Base-by-base conservation (phyloP, 1,140 invertebrate genomes). In the Sitophilus oryzae region DNA sequence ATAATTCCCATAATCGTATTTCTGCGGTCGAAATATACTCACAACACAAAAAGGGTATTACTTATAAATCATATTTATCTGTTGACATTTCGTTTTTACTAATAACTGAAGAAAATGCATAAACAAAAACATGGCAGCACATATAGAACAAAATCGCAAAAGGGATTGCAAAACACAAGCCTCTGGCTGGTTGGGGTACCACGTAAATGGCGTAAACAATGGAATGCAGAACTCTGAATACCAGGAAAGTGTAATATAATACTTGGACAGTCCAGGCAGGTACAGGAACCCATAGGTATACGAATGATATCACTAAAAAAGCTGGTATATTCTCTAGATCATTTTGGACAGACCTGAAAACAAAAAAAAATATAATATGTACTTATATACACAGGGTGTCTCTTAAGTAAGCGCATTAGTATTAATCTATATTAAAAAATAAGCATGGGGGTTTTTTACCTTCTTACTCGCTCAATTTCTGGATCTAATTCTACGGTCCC, bases 311-410 rank as follows among this genome's bases (percentile, higher is more conserved):
- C 16, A 74, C 52, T 8, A 76, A 60, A 52, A 78, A 79, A 1
- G 71, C 66, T 3, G 73, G 58, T 8, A 78, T 74, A 52, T 77
- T 79, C 61, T 79, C 77, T 41, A 79, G 53, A 61, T 79, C 77
- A 58, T 79, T 79, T 55, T 70, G 61, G 56, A 77, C 74, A 21
- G 74, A 74, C 55, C 76, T 68, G 52, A 48, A 66, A 68, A 19
- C 47, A 19, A 21, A 11, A 48, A 35, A 43, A 20, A 9, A 36
- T 14, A 34, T 52, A 63, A n/a, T n/a, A n/a, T n/a, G n/a, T n/a
- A n/a, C n/a, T n/a, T n/a, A n/a, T n/a, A n/a, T n/a, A n/a, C n/a
- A n/a, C n/a, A n/a, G n/a, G n/a, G n/a, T n/a, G n/a, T n/a, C n/a
- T n/a, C n/a, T n/a, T n/a, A n/a, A n/a, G n/a, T n/a, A n/a, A n/a